Percentiles rank a stretch among this genome's conserved stretches.
Evolutionary conservation across 2,797 vertebrate species (phyloP).

Genomic region (Helarctos malayanus): DNA sequence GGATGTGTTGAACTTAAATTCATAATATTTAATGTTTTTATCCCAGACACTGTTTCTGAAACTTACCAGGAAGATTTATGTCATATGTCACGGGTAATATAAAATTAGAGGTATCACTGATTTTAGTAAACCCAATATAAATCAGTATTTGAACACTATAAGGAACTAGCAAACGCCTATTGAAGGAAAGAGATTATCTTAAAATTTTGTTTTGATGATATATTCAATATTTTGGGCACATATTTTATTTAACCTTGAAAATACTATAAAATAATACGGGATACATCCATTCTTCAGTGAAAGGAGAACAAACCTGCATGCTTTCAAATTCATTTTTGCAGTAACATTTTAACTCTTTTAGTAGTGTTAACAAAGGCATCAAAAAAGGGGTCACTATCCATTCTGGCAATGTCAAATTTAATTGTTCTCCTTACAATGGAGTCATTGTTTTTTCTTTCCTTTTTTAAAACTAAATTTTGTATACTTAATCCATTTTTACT

Average conservation of each 20-base stretch:
- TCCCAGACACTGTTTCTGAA: background rate
- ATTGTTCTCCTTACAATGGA: background rate
- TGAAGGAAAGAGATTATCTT: background rate
- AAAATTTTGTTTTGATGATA: background rate
- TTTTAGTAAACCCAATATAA: background rate
- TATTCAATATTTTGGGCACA: background rate
- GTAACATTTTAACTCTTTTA: background rate
- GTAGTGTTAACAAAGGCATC: background rate
- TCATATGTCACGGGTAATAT: background rate
- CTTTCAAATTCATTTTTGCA: background rate
- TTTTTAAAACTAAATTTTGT: background rate
- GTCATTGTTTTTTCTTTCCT: background rate
- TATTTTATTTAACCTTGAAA: background rate
- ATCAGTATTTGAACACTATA: background rate
- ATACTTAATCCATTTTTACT: background rate
- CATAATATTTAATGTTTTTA: background rate
- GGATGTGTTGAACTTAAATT: background rate
- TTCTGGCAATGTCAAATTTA: slow-evolving; percentile 1
- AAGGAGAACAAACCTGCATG: background rate
- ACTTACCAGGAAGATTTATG: background rate
- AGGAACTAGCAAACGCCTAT: background rate
- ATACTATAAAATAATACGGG: background rate
- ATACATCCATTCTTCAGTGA: background rate
- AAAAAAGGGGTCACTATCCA: background rate
- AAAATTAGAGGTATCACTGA: background rate